Base-by-base conservation (phyloP, 2,113 vertebrate genomes). In the Chelonoidis abingdonii region DNA sequence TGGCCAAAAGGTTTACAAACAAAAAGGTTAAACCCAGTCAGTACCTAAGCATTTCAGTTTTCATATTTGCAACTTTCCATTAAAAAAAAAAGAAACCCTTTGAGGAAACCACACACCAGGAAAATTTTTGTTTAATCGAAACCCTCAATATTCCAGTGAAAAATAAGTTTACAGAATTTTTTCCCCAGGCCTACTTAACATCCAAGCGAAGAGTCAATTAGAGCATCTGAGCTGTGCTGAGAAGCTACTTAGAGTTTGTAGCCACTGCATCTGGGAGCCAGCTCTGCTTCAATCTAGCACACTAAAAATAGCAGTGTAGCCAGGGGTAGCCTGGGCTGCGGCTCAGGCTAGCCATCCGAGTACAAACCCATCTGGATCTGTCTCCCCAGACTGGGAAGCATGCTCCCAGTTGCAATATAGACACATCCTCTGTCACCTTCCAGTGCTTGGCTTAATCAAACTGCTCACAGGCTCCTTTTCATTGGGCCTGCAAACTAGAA, bases 401-500 rank as follows among this genome's bases (percentile, higher is more conserved):
- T 22, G 35, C 8, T 22, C n/a, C 65, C 65, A 38, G n/a, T 22
- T n/a, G n/a, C n/a, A 72, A 72, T 21, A 72, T 11, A n/a, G 35
- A 72, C 35, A 21, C 19, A 38, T 72, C 19, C n/a, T 22, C 65
- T 6, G 19, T 72, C 92, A 65, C 50, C 24, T 91, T 14, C 4
- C 22, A 83, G 82, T 50, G 16, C 24, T 47, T 81, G 38, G 44
- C 31, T 65, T 49, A 2, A 1, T 53, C 10, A 88, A 89, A 88
- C 72, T 4, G 1, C 65, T 81, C 50, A 27, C 50, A 79, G 53
- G 31, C 2, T 80, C 2, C n/a, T 94, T 53, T 93, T 95, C 78
- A 47, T 1, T 5, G 53, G 57, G n/a, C 14, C 50, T 0, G 0
- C n/a, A 41, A 85, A 94, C 85, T 16, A 91, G 5, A 65, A 83